These are phyloP conservation scores for Corydoras maculifer DNA, from an alignment of 2,113 vertebrate species.

Conservation along the genomic window DNA sequence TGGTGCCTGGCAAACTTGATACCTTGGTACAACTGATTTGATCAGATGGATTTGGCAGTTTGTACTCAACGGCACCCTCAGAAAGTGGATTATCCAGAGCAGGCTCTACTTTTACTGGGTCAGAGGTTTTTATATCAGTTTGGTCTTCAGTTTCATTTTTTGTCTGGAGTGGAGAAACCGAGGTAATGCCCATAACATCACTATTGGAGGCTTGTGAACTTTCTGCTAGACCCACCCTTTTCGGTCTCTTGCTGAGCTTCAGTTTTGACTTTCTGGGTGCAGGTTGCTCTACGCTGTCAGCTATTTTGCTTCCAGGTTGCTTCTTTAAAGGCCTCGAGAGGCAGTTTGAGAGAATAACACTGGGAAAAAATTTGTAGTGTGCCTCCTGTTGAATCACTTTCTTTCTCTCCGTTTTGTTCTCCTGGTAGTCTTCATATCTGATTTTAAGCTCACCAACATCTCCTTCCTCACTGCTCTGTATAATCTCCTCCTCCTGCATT, in stretches of 20 bases:
- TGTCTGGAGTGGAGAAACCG: conserved; percentile 24
- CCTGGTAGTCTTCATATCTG: conserved; percentile 94
- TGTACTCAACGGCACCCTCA: conserved; percentile 36
- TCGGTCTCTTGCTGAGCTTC: conserved; percentile 74
- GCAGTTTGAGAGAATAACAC: conserved; percentile 96
- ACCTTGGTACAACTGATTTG: conserved; percentile 68
- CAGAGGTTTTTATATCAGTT: conserved; percentile 23
- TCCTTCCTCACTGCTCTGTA: conserved; percentile 70
- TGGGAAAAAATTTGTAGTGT: conserved; percentile 98
- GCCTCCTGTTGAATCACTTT: conserved; percentile 90
- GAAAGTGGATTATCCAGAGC: conserved; percentile 42
- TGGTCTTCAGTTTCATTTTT: conserved; percentile 37
- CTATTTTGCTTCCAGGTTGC: conserved; percentile 51
- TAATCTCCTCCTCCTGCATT: conserved; percentile 47
- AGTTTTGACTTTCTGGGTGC: conserved; percentile 73
- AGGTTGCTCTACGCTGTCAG: conserved; percentile 62
- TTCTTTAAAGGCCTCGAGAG: conserved; percentile 79
- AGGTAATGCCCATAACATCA: conserved; percentile 27
- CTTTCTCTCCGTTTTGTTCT: conserved; percentile 86
- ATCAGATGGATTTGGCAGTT: conserved; percentile 49
- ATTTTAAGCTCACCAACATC: conserved; percentile 92
- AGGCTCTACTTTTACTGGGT: conserved; percentile 11
- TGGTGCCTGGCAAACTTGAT: conserved; percentile 81
- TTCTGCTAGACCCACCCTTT: conserved; percentile 50
- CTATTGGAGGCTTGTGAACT: conserved; percentile 29